Evolutionary conservation across 2,797 vertebrate species (phyloP).

Genomic region (Loriculus beryllinus): DNA sequence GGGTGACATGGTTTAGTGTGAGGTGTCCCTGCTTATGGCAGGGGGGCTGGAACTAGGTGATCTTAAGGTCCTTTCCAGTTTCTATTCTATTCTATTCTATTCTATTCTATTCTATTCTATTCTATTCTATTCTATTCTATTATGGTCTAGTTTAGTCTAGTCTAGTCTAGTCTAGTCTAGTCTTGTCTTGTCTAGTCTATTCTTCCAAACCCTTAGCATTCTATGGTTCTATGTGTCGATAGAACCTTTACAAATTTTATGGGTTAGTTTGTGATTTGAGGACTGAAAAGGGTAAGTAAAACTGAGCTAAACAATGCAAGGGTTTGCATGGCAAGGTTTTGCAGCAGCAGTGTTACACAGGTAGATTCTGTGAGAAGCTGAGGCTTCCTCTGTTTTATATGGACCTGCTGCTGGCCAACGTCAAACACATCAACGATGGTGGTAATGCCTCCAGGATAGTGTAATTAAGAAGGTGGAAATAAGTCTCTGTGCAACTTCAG

Average conservation of each 20-base stretch:
- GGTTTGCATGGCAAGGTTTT: not conserved
- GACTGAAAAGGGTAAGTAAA: not conserved
- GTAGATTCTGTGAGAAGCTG: not conserved
- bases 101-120: too few species aligned
- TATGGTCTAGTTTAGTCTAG: too few species aligned
- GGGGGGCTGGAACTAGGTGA: too few species aligned
- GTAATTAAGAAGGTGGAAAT: not conserved
- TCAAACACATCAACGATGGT: not conserved
- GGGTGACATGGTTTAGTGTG: too few species aligned
- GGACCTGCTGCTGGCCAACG: not conserved
- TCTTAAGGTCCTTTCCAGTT: too few species aligned
- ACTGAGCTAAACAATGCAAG: not conserved
- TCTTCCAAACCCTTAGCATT: too few species aligned
- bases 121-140: too few species aligned
- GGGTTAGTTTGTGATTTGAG: not conserved
- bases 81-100: too few species aligned
- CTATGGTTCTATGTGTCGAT: not conserved
- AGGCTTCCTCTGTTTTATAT: not conserved
- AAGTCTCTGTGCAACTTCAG: not conserved
- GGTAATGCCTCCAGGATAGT: not conserved
- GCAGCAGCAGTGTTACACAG: not conserved
- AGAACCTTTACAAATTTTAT: not conserved
- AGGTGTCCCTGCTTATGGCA: too few species aligned
- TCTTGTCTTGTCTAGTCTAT: too few species aligned
- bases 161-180: too few species aligned